A percentile compares a stretch with the other conserved stretches of the same genome.
Evolutionary conservation across 2,113 vertebrate species (phyloP).

Genomic region (Pituophis catenifer): DNA sequence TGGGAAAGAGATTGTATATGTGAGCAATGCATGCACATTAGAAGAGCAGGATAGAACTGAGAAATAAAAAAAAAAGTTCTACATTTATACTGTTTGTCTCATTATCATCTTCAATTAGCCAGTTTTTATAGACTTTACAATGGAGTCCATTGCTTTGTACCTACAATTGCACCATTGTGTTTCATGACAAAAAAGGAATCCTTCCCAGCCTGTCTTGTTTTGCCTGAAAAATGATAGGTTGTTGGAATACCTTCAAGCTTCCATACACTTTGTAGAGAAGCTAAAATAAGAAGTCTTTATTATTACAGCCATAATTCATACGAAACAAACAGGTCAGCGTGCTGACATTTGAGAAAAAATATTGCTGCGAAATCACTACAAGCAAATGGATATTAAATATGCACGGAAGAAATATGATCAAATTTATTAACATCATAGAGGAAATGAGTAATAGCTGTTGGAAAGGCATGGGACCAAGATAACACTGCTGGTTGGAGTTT

Average conservation of each 20-base stretch:
- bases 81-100: background rate
- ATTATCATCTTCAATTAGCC: background rate
- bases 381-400: constrained; percentile 65
- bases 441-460: constrained; percentile 61
- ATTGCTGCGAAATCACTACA: constrained; percentile 45
- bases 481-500: constrained; percentile 46
- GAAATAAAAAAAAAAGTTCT: background rate
- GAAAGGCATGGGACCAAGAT: constrained; percentile 52
- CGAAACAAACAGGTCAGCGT: constrained; percentile 62
- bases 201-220: constrained; percentile 3
- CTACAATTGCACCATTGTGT: background rate
- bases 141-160: background rate
- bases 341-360: constrained; percentile 63
- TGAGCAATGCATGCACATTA: background rate
- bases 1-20: background rate
- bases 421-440: constrained; percentile 43
- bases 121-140: background rate
- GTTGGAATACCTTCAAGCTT: constrained; percentile 8
- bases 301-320: constrained; percentile 55
- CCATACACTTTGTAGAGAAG: constrained; percentile 14
- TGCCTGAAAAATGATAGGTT: constrained; percentile 19
- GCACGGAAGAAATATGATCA: constrained; percentile 62
- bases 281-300: constrained; percentile 55
- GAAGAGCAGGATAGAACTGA: background rate
- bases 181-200: background rate